phyloP scores from a whole-genome alignment of 2,888 invertebrate genomes.

The Neoitamus cyanurus region DNA sequence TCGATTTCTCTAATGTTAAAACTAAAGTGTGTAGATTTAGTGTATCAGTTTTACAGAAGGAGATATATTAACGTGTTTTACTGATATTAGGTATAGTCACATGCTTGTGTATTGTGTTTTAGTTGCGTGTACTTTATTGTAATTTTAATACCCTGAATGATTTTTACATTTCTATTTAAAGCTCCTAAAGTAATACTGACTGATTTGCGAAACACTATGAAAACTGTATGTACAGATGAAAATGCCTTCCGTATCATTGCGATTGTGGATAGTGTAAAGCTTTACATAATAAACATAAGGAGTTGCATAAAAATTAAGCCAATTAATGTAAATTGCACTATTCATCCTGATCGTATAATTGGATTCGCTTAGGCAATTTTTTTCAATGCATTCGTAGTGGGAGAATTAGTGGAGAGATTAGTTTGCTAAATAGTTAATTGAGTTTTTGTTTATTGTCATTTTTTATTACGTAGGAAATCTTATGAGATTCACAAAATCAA shows the following conservation, averaged over 20 bases:
- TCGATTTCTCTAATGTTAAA: background rate
- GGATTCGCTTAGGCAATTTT: background rate
- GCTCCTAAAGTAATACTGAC: background rate
- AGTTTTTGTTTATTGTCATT: background rate
- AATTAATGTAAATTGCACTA: background rate
- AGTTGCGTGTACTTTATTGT: background rate
- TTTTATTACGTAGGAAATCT: background rate
- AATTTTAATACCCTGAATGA: background rate
- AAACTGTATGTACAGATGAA: background rate
- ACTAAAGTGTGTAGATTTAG: background rate
- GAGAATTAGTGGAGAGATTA: background rate
- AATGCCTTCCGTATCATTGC: background rate
- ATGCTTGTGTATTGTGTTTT: background rate
- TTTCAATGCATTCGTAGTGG: background rate
- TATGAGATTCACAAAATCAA: background rate
- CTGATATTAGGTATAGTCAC: background rate
- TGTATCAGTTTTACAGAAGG: background rate
- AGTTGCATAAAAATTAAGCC: background rate
- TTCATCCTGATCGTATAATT: background rate
- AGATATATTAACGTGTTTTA: background rate
- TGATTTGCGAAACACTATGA: background rate
- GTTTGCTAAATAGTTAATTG: background rate
- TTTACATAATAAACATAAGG: background rate
- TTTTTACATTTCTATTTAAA: slow-evolving; percentile 1
- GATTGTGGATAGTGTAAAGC: background rate